A percentile compares a stretch with the other conserved stretches of the same genome.
phyloP scores from a whole-genome alignment of 2,113 vertebrate genomes.

The Furnarius figulus region DNA sequence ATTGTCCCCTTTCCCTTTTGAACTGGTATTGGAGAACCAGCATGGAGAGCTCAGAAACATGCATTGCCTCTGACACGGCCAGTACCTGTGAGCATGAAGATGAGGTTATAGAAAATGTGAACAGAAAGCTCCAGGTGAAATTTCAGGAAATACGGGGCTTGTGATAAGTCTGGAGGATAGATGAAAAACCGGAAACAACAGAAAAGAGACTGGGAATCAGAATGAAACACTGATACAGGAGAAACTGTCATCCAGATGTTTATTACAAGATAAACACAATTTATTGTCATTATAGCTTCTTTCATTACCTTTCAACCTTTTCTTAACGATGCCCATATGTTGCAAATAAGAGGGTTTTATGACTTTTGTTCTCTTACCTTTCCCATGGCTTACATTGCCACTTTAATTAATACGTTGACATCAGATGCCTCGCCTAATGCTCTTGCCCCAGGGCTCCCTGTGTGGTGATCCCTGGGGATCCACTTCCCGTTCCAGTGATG shows the following conservation, averaged over 20 bases:
- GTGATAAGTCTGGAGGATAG: background rate
- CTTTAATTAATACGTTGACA: background rate
- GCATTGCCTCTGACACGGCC: background rate
- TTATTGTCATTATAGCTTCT: constrained; percentile 34
- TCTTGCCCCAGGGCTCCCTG: background rate
- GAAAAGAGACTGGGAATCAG: background rate
- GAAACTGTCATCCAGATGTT: constrained; percentile 2
- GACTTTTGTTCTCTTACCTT: constrained; percentile 27
- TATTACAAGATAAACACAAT: constrained; percentile 46
- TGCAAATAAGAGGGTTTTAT: constrained; percentile 15
- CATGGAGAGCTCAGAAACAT: background rate
- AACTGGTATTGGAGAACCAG: background rate
- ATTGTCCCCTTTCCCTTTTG: background rate
- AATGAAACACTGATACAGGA: background rate
- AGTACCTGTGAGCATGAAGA: background rate
- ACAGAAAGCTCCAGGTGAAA: background rate
- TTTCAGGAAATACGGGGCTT: background rate
- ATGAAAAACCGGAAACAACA: background rate
- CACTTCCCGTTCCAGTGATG: background rate
- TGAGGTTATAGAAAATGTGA: background rate
- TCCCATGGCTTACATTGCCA: constrained; percentile 30
- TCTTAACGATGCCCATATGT: constrained; percentile 43
- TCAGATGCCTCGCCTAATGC: background rate
- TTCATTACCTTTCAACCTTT: constrained; percentile 50
- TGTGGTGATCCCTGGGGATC: background rate